phyloP scores from a whole-genome alignment of 2,888 invertebrate species.

The Strigamia crassipes region DNA sequence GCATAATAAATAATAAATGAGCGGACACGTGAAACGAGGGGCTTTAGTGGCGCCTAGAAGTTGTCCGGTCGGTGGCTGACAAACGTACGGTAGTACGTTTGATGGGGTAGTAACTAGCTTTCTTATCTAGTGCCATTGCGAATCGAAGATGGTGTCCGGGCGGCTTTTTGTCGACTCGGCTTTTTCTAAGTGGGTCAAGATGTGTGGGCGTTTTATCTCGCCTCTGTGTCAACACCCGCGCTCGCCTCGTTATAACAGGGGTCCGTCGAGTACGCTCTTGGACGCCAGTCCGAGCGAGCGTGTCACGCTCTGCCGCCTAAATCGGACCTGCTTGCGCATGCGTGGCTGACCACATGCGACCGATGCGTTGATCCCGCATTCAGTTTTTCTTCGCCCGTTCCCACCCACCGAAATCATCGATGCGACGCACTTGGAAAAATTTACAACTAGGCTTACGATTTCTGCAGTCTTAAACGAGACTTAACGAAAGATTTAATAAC shows the following conservation, averaged over 20 bases:
- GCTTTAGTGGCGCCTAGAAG: too few species aligned
- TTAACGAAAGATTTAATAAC: too few species aligned
- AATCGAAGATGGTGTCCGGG: background rate
- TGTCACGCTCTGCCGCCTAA: background rate
- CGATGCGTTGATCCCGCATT: background rate
- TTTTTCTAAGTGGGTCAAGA: slow-evolving; percentile 34
- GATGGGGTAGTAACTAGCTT: too few species aligned
- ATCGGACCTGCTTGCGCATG: slow-evolving; percentile 17
- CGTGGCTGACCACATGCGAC: slow-evolving; percentile 2
- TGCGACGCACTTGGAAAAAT: too few species aligned
- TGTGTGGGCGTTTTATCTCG: slow-evolving; percentile 8
- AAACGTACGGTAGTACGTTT: too few species aligned
- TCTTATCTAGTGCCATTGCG: too few species aligned
- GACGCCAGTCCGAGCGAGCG: slow-evolving; percentile 19
- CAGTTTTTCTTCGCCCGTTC: background rate
- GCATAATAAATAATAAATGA: too few species aligned
- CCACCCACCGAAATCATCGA: background rate
- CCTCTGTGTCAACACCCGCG: slow-evolving; percentile 7
- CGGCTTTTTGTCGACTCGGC: slow-evolving; percentile 13
- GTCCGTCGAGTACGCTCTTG: slow-evolving; percentile 14
- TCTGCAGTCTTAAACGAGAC: too few species aligned
- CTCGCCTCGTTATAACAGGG: background rate
- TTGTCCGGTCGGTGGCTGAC: too few species aligned
- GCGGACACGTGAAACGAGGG: too few species aligned
- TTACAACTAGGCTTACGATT: background rate